phyloP scores from a whole-genome alignment of 2,888 invertebrate species.

The Hypsopygia costalis region DNA sequence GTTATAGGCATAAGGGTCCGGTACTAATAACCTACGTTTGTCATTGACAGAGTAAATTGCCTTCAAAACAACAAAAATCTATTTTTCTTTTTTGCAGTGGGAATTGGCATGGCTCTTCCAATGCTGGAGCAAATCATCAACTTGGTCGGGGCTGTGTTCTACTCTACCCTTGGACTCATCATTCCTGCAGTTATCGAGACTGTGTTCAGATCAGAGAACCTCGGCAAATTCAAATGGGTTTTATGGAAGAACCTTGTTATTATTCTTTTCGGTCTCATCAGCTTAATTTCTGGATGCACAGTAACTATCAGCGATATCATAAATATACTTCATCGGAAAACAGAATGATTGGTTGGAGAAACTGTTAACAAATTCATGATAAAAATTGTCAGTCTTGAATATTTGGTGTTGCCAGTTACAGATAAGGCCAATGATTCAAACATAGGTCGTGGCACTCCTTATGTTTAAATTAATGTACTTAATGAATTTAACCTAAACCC shows the following conservation, averaged over 20 bases:
- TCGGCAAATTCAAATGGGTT: constrained; percentile 85
- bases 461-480: too few relatives aligned
- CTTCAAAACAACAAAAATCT: too few relatives aligned
- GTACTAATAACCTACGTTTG: too few relatives aligned
- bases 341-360: too few relatives aligned
- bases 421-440: too few relatives aligned
- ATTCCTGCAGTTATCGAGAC: constrained; percentile 88
- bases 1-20: too few relatives aligned
- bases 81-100: constrained; percentile 58
- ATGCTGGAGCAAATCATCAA: constrained; percentile 72
- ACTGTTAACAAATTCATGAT: too few relatives aligned
- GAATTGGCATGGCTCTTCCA: constrained; percentile 68
- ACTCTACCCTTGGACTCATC: constrained; percentile 86
- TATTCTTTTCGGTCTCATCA: constrained; percentile 79
- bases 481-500: too few relatives aligned
- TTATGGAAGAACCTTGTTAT: constrained; percentile 85
- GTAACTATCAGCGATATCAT: constrained; percentile 65
- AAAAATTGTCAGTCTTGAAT: too few relatives aligned
- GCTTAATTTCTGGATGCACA: constrained; percentile 83
- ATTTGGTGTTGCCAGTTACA: too few relatives aligned
- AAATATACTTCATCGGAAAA: constrained; percentile 71
- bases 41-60: too few relatives aligned
- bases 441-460: too few relatives aligned
- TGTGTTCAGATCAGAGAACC: constrained; percentile 84
- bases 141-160: constrained; percentile 78